A percentile compares a stretch with the other conserved stretches of the same genome.
phyloP scores from a whole-genome alignment of 37 sponge, comb jelly and placozoan species.

The Oscarella lobularis region DNA sequence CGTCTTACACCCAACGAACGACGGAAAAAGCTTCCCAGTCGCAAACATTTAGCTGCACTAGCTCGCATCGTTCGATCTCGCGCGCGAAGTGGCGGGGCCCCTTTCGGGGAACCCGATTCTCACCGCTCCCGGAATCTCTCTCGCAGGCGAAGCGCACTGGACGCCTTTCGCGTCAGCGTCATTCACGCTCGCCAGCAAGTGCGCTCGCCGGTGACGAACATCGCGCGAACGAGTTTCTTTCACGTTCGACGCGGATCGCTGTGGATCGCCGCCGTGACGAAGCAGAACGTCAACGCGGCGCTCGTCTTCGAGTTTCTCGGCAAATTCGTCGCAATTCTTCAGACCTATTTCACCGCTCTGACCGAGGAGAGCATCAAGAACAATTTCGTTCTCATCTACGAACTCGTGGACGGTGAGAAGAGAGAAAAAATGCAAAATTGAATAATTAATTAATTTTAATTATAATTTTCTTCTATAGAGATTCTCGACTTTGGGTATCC shows the following conservation, averaged over 20 bases:
- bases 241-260: slow-evolving; percentile 52
- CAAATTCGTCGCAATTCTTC: slow-evolving; percentile 55
- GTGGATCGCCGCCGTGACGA: slow-evolving; percentile 84
- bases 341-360: slow-evolving; percentile 70
- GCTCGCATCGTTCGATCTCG: no score
- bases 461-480: slow-evolving; percentile 25
- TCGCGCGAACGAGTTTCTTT: slow-evolving; percentile 91
- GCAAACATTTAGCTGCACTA: no score
- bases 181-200: slow-evolving; percentile 86
- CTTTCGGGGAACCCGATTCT: slow-evolving; percentile 4
- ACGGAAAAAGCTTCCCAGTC: neutral
- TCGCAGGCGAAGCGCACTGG: slow-evolving; percentile 62
- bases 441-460: neutral
- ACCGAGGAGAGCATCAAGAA: slow-evolving; percentile 89
- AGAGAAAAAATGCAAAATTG: neutral
- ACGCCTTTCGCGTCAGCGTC: slow-evolving; percentile 88
- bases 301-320: slow-evolving; percentile 88
- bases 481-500: slow-evolving; percentile 93
- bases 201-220: slow-evolving; percentile 80
- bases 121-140: no score
- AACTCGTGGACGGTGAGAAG: slow-evolving; percentile 81
- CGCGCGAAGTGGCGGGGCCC: no score
- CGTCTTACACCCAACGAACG: neutral
- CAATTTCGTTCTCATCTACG: slow-evolving; percentile 94
- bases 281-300: slow-evolving; percentile 82